These are phyloP conservation scores for Denticeps clupeoides DNA, from an alignment of 2,797 vertebrate species.

Conservation along the genomic window DNA sequence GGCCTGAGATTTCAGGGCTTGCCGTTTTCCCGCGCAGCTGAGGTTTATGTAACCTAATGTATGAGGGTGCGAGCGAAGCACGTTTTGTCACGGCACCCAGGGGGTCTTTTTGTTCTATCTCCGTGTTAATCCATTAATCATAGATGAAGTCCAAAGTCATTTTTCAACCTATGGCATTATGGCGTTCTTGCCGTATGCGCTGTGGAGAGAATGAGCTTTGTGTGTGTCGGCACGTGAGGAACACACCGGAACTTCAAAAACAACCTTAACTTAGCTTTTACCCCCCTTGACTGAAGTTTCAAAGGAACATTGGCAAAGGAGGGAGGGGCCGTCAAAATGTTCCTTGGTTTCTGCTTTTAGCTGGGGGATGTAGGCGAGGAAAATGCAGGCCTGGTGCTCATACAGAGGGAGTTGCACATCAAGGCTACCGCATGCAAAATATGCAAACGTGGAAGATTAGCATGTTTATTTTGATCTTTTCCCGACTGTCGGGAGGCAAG, in stretches of 20 bases:
- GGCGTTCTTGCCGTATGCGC: conserved; percentile 1
- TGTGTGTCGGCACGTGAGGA: conserved; percentile 18
- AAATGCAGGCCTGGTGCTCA: conserved; percentile 28
- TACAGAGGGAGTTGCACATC: conserved; percentile 23
- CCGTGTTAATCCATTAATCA: conserved; percentile 35
- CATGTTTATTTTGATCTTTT: conserved; percentile 52
- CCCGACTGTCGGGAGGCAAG: conserved; percentile 43
- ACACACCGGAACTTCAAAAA: conserved; percentile 31
- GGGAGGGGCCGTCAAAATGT: conserved; percentile 17
- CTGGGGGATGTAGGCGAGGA: conserved; percentile 28
- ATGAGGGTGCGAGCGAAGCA: conserved; percentile 18
- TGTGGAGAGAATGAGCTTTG: conserved; percentile 21
- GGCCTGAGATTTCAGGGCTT: conserved; percentile 18
- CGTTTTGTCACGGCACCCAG: conserved; percentile 20
- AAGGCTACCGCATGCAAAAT: conserved; percentile 27
- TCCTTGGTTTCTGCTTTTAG: conserved; percentile 7
- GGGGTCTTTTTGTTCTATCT: conserved; percentile 30
- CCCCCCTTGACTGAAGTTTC: conserved; percentile 29
- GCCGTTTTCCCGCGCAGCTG: conserved; percentile 23
- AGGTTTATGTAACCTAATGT: conserved; percentile 26
- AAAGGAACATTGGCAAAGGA: conserved; percentile 14
- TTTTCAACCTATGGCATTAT: conserved; percentile 31
- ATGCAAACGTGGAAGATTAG: conserved; percentile 50
- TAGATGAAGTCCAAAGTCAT: conserved; percentile 29
- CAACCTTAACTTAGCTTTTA: conserved; percentile 23